phyloP scores from a whole-genome alignment of 2,113 vertebrate species.

The Panthera leo region DNA sequence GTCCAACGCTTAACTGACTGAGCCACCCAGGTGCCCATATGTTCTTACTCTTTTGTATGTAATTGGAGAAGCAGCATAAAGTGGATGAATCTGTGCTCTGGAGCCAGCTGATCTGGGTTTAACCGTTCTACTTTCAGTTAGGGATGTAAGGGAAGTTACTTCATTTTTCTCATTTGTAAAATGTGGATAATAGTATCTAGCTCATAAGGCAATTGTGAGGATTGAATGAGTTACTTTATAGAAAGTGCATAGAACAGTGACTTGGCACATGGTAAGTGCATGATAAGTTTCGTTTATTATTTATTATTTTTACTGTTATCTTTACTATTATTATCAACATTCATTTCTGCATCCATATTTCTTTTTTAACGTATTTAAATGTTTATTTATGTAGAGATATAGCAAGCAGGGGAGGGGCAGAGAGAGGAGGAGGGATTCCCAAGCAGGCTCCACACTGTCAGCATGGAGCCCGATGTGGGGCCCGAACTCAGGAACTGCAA shows the following conservation, averaged over 20 bases:
- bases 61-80: background rate
- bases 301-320: background rate
- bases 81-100: background rate
- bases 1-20: too few relatives aligned
- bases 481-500: too few relatives aligned
- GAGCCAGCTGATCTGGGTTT: background rate
- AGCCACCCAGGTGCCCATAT: too few relatives aligned
- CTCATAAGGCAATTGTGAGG: background rate
- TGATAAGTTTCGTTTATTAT: background rate
- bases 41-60: background rate
- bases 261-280: background rate
- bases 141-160: background rate
- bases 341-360: background rate
- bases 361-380: background rate
- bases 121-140: background rate
- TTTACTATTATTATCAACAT: background rate
- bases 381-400: background rate
- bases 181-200: background rate
- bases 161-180: background rate
- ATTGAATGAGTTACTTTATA: background rate
- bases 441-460: too few relatives aligned
- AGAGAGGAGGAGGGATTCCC: too few relatives aligned
- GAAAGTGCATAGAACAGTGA: background rate
- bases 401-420: too few relatives aligned
- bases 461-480: too few relatives aligned